Evolutionary conservation across 2,797 vertebrate genomes (phyloP).

Genomic region (Etheostoma nigrum): DNA sequence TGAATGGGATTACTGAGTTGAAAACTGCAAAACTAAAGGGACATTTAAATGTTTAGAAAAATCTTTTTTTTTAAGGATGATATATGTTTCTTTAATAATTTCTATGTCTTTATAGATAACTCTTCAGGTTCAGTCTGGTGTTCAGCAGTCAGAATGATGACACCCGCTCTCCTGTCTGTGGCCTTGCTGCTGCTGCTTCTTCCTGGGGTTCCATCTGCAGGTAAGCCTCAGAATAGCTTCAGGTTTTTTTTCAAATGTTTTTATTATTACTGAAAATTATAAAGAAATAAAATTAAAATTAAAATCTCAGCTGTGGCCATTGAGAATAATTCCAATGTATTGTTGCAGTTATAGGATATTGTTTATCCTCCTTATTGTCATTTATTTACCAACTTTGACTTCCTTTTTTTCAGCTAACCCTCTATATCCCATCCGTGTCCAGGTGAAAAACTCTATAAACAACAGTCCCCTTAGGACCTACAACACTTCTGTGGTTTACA

Average conservation of each 20-base stretch:
- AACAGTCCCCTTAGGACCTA: slow-evolving; percentile 16
- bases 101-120: neutral
- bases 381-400: neutral
- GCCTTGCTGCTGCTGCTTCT: slow-evolving; percentile 24
- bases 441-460: slow-evolving; percentile 37
- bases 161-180: neutral
- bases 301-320: neutral
- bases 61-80: neutral
- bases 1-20: neutral
- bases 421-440: slow-evolving; percentile 12
- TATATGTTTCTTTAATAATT: neutral
- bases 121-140: neutral
- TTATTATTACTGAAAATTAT: neutral
- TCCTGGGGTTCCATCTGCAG: neutral
- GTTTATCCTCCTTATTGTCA: neutral
- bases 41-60: neutral
- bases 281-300: too few species aligned
- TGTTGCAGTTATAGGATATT: neutral
- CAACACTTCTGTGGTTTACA: neutral
- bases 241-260: neutral
- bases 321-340: neutral
- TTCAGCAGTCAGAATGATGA: slow-evolving; percentile 1
- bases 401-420: neutral
- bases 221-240: neutral
- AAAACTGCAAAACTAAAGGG: too few species aligned